Evolutionary conservation across 2,888 invertebrate species (phyloP), one percentile per base, ranked within the genome.

Genomic region (Dryomyza anilis): DNA sequence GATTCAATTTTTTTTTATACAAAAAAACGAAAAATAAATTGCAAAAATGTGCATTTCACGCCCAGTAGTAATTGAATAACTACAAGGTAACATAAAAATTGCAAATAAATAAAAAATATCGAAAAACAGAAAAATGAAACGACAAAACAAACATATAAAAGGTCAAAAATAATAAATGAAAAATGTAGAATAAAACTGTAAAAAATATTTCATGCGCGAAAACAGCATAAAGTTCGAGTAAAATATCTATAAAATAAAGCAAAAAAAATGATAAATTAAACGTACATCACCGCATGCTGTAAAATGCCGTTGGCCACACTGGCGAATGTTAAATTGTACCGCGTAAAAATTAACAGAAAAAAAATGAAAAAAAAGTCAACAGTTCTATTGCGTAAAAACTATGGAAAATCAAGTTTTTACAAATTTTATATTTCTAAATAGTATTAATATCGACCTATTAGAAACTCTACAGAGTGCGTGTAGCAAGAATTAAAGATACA

Each of bases 31-130:
- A 6, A 2, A 39, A 7, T 39, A 3, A n/a, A 2, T 39, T 39
- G 39, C 39, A 50, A 50, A 50, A 23, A 50, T 50, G 21, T 39
- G 14, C 23, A 50, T 21, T 48, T 50, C 48, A 48, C 48, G 48
- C 48, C 48, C 48, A 23, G 23, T 50, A 23, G 48, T 50, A 50
- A 50, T 50, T 21, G 48, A 50, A 50, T 50, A 23, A 23, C 3
- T 7, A 21, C 19, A 3, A 21, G 8, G 48, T 14, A 8, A 50
- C 27, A 50, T 14, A 50, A 50, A 48, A 48, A 19, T 46, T 3
- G 46, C 3, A 14, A 46, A 14, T 21, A 10, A 23, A 7, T 2
- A 10, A 23, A 46, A 46, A 46, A 6, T 46, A 3, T 23, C 7
- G 25, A 4, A 25, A 50, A 10, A 6, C 10, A 50, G 48, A 23